A percentile compares a stretch with the other conserved stretches of the same genome.
Conservation (phyloP, 2,888 invertebrate species). For the Ophioninae sp. region DNA sequence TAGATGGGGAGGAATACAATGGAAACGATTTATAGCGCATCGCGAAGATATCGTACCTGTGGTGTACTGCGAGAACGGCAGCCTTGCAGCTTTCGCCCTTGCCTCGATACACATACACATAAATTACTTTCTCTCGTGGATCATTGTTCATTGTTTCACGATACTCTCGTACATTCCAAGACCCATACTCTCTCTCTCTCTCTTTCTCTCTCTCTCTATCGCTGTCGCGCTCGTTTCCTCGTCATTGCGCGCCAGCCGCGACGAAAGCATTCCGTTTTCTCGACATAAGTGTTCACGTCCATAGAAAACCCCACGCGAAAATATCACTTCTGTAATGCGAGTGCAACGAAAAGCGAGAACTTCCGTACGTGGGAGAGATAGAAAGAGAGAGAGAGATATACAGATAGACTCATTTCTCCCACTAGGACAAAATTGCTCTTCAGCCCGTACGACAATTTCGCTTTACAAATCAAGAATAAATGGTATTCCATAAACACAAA, state of each 20-base stretch:
- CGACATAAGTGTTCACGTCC: slow-evolving; percentile 6
- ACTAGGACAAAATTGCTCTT: too few relatives aligned
- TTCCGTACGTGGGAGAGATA: slow-evolving; percentile 17
- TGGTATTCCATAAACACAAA: too few relatives aligned
- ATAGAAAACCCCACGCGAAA: slow-evolving; percentile 20
- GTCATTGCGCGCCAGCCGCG: slow-evolving; percentile 51
- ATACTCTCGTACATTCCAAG: slow-evolving; percentile 56
- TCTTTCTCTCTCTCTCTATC: slow-evolving; percentile 42
- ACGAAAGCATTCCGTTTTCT: slow-evolving; percentile 41
- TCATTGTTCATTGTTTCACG: slow-evolving; percentile 71
- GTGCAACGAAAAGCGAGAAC: slow-evolving; percentile 44
- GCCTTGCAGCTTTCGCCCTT: slow-evolving; percentile 65
- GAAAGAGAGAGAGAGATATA: not conserved
- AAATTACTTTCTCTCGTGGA: slow-evolving; percentile 69
- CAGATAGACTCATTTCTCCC: not conserved
- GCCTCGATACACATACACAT: slow-evolving; percentile 40
- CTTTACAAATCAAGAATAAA: too few relatives aligned
- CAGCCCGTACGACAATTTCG: too few relatives aligned
- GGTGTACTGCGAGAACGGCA: slow-evolving; percentile 22
- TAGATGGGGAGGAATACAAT: slow-evolving; percentile 21
- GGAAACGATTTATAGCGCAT: slow-evolving; percentile 34
- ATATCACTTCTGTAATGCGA: slow-evolving; percentile 2
- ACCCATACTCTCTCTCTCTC: slow-evolving; percentile 32
- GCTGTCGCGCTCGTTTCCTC: slow-evolving; percentile 48
- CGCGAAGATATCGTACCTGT: slow-evolving; percentile 6